phyloP scores from a whole-genome alignment of 2,113 vertebrate species.

The Rhegmatorhina hoffmannsi region DNA sequence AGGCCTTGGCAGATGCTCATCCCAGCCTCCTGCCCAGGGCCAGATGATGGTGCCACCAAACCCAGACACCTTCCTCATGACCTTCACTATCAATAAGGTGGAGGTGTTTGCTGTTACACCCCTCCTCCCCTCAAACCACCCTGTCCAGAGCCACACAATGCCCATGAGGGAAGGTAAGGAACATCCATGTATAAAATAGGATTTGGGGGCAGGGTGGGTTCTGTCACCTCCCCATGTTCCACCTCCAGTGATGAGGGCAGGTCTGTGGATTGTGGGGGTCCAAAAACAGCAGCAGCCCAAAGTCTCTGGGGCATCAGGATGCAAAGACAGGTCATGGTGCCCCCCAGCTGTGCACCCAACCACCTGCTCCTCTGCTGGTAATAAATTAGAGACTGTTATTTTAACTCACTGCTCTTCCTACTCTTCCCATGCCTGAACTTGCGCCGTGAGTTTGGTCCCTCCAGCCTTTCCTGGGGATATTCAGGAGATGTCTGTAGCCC shows the following conservation, averaged over 20 bases:
- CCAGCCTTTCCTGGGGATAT: background rate
- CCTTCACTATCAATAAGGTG: background rate
- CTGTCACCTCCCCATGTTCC: background rate
- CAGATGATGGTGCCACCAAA: background rate
- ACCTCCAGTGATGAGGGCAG: background rate
- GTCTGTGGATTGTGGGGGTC: background rate
- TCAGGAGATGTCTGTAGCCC: background rate
- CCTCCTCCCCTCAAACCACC: rapidly evolving
- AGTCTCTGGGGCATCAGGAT: background rate
- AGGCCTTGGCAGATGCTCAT: background rate
- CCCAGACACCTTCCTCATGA: background rate
- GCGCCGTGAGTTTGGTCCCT: rapidly evolving
- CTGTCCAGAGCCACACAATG: background rate
- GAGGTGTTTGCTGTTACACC: background rate
- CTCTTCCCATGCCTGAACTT: background rate
- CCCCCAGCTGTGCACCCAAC: rapidly evolving
- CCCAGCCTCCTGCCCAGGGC: background rate
- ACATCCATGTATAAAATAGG: background rate
- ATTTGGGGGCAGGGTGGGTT: background rate
- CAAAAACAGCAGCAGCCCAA: background rate
- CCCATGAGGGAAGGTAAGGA: background rate
- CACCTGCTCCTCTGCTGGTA: background rate
- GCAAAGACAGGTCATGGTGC: background rate
- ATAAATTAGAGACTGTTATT: constrained; percentile 55
- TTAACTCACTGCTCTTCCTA: background rate